Evolutionary conservation across 1,140 invertebrate species (phyloP), one percentile per base, ranked within the genome.

Genomic region (Camponotus floridanus): DNA sequence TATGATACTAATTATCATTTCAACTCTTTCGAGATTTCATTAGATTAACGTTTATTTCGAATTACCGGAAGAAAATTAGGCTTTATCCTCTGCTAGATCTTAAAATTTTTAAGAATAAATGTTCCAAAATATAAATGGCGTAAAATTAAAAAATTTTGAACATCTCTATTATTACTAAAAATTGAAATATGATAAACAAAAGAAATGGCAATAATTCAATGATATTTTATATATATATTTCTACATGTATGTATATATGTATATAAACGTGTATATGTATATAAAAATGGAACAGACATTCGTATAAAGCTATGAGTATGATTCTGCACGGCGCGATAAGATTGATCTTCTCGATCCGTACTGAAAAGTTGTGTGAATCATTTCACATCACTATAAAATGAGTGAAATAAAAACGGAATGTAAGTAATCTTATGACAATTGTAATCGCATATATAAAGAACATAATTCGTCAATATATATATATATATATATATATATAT

Each of bases 271-370:
- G 78, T 86, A 87, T 85, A 76, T 86, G 80, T 42, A 48, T 81
- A 81, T 71, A 74, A 83, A 86, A 85, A 65, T 65, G 45, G 15
- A 68, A 88, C 67, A 85, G 74, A 76, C 26, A 59, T 85, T 51
- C 57, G 76, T 81, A 87, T 33, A 73, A 55, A 61, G 21, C 76
- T 86, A 90, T 59, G 64, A 87, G 64, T 89, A 89, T 65, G 64
- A 36, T 85, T 64, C 70, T 68, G 74, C 18, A 42, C 59, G 51
- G 70, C 70, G 67, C 65, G 74, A 68, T 51, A 51, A 76, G 76
- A 59, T 84, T 76, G 87, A 71, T 87, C 64, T 45, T 36, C 26
- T 83, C 68, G 68, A 83, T 83, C n/a, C 45, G n/a, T 51, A 36
- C 15, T 36, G 51, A 18, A 76, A n/a, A 51, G 64, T 13, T 67